Base-by-base conservation (phyloP, 2,888 invertebrate species). In the Metopia argyrocephala region DNA sequence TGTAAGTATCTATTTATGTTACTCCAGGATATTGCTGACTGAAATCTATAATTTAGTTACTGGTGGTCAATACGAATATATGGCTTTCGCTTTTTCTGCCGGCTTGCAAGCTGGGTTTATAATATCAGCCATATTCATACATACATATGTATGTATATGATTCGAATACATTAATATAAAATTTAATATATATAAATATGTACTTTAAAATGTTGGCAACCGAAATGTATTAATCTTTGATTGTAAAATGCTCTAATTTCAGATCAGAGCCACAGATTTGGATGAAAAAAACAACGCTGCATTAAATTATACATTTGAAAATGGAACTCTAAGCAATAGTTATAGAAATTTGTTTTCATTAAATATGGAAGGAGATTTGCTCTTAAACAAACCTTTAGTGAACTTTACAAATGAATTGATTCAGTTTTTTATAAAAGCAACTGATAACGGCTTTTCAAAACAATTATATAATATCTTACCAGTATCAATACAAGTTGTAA, bases 341-440 rank as follows among this genome's bases (percentile, higher is more conserved):
- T 91, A 93, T 57, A 92, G 93, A 70, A 93, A 94, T 71, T 91
- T 95, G 56, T 95, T 98, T 89, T 92, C 93, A 66, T 94, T 98
- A 15, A 94, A 97, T 87, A 92, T 92, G 78, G 94, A 94, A 21
- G 97, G 97, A 9, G 93, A 94, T 83, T 91, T 97, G 25, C 93
- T 93, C 70, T 90, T 96, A 75, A 91, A 93, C 7, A 92, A 93
- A 84, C 92, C 93, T 86, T 93, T 94, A 20, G 89, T 92, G 18
- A 89, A 92, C 25, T 93, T 90, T 87, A 83, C 84, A 31, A 94
- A 94, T 78, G 94, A 95, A 89, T 92, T 94, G 69, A 94, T 96
- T 89, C 96, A 96, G 91, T 95, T 98, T 89, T 97, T 97, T 91
- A 94, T 98, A 66, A 93, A 96, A 79, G 98, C 97, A 18, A 93